These are phyloP conservation scores for Standfussiana lucernea DNA, from an alignment of 2,888 invertebrate genomes.

Conservation along the genomic window DNA sequence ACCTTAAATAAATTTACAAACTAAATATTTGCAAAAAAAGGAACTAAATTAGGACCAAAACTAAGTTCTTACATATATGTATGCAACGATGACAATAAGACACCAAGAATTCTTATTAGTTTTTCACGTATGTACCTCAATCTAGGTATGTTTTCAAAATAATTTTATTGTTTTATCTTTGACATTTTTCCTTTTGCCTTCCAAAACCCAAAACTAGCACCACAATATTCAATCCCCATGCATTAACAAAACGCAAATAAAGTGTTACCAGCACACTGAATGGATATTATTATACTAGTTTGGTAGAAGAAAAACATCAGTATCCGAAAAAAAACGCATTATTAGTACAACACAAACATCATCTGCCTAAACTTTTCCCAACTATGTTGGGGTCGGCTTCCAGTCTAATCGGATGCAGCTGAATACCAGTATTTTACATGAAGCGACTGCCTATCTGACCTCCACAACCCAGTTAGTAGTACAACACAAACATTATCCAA, in stretches of 20 bases:
- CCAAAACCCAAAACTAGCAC: background rate
- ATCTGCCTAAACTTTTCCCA: no score
- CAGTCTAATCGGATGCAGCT: no score
- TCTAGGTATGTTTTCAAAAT: background rate
- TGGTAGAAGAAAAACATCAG: background rate
- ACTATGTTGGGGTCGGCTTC: no score
- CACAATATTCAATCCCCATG: background rate
- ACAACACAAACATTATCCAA: background rate
- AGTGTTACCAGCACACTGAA: no score
- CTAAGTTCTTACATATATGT: no score
- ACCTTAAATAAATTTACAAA: background rate
- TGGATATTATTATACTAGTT: no score
- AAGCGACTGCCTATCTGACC: no score
- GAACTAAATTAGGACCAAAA: background rate
- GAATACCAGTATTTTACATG: no score
- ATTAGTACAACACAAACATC: background rate
- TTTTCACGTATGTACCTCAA: no score
- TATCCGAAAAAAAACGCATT: background rate
- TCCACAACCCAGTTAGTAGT: no score
- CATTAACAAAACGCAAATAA: background rate
- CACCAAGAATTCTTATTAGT: no score
- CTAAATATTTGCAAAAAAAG: background rate
- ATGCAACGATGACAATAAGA: no score
- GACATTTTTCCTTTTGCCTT: background rate
- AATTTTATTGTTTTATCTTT: background rate